phyloP scores from a whole-genome alignment of 2,113 vertebrate species.

The Pluvianellus socialis region DNA sequence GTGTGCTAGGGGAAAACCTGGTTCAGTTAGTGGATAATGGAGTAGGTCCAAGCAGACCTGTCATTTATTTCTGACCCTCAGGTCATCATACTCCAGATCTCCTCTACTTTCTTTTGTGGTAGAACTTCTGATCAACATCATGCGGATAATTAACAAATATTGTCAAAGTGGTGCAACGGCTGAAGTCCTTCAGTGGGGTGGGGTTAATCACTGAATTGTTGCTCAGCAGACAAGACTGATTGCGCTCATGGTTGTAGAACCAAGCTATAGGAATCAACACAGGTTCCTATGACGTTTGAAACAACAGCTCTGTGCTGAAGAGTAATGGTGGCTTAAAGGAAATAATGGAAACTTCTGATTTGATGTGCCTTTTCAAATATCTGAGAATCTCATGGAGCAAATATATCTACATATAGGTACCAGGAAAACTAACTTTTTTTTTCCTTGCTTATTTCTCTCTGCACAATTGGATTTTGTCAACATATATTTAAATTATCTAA shows the following conservation, averaged over 20 bases:
- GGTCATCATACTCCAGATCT: no score
- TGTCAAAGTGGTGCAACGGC: neutral
- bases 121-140: neutral
- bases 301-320: neutral
- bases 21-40: neutral
- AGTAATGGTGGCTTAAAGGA: neutral
- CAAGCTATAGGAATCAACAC: neutral
- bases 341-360: neutral
- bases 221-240: neutral
- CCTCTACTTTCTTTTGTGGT: neutral
- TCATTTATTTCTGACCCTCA: neutral
- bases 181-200: neutral
- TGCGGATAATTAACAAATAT: neutral
- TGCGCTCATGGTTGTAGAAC: neutral
- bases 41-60: neutral
- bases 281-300: neutral
- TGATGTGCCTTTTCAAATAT: neutral
- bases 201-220: neutral
- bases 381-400: neutral
- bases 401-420: neutral
- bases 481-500: neutral
- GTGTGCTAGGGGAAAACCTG: neutral
- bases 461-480: neutral
- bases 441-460: neutral
- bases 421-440: neutral